Conservation (phyloP, 1,140 invertebrate genomes). For the Hesperophylax magnus region DNA sequence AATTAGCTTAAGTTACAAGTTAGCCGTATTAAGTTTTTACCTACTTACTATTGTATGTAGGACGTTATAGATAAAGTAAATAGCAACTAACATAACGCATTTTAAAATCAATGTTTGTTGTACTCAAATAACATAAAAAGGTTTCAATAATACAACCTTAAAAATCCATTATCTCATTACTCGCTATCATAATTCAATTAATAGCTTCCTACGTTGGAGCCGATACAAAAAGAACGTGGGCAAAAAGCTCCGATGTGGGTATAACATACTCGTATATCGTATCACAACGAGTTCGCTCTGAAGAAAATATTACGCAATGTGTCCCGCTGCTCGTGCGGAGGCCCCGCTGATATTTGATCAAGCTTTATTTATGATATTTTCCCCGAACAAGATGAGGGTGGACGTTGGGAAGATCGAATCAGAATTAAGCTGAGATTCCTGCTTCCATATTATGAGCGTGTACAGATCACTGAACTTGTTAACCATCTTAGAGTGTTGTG, state of each 20-base stretch:
- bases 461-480: no score
- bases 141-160: neutral
- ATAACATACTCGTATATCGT: neutral
- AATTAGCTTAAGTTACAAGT: no score
- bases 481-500: no score
- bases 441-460: neutral
- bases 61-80: no score
- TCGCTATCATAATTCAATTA: conserved; percentile 50
- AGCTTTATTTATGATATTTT: conserved; percentile 54
- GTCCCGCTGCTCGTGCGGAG: conserved; percentile 42
- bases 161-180: conserved; percentile 8
- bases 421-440: neutral
- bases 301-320: conserved; percentile 54
- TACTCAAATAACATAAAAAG: neutral
- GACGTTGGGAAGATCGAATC: neutral
- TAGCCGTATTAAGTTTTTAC: no score
- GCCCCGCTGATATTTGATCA: conserved; percentile 43
- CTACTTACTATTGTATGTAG: no score
- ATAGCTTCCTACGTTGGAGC: conserved; percentile 36
- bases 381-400: conserved; percentile 21
- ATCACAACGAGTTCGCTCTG: neutral
- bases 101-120: no score
- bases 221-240: neutral
- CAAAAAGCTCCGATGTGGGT: neutral
- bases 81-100: no score